Conservation (phyloP, 2,797 vertebrate genomes). For the Hemibagrus guttatus region DNA sequence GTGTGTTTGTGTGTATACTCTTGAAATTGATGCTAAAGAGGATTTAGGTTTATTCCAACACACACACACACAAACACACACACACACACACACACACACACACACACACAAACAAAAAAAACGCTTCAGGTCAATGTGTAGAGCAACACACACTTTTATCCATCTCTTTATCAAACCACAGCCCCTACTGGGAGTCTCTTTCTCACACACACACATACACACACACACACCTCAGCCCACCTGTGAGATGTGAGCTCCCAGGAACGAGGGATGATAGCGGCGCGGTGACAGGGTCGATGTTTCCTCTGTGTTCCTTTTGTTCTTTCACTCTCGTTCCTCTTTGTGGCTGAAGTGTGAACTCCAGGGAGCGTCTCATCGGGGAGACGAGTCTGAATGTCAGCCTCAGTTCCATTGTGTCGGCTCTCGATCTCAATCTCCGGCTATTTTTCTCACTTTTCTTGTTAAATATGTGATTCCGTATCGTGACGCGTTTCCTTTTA, state of each 20-base stretch:
- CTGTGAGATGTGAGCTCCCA: background rate
- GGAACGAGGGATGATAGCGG: slow-evolving; percentile 24
- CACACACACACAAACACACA: slow-evolving; percentile 3
- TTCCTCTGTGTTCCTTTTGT: slow-evolving; percentile 47
- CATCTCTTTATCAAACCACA: slow-evolving; percentile 22
- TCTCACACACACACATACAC: slow-evolving; percentile 7
- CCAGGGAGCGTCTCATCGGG: slow-evolving; percentile 41
- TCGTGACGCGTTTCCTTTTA: too few relatives aligned
- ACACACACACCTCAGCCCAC: slow-evolving; percentile 23
- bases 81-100: background rate
- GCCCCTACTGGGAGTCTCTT: background rate
- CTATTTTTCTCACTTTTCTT: background rate
- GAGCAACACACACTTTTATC: background rate
- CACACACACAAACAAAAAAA: background rate
- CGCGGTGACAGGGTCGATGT: slow-evolving; percentile 26
- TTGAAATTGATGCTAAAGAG: slow-evolving; percentile 14
- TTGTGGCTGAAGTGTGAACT: slow-evolving; percentile 34
- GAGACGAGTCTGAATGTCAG: slow-evolving; percentile 54
- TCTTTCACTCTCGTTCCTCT: slow-evolving; percentile 30
- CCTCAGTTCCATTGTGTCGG: slow-evolving; percentile 13
- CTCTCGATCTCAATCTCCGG: background rate
- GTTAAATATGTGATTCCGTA: background rate
- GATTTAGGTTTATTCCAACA: background rate
- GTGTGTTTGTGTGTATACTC: background rate
- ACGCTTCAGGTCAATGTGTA: background rate